Evolutionary conservation across 2,797 vertebrate genomes (phyloP), one percentile per base, ranked within the genome.

Genomic region (Odontamblyopus rebecca): DNA sequence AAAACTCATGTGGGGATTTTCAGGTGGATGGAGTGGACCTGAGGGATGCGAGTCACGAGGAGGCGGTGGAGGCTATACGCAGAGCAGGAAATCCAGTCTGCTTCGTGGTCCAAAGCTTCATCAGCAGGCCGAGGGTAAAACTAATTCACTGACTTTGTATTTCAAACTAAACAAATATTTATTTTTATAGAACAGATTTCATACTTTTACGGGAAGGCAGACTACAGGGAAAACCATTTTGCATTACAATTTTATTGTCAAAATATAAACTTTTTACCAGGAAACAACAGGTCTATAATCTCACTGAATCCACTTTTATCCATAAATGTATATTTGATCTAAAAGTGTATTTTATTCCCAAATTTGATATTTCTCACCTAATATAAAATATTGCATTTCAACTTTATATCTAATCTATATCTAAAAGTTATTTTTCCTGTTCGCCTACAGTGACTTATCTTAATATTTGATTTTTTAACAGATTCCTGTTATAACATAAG

Each of bases 31-130:
- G 96, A 77, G 96, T 93, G 72, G 96, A 99, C 84, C 93, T 99
- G 79, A 94, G 97, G 91, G 98, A 99, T 76, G 97, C 98, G 71
- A 99, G 96, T 90, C 98, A 99, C 0, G 98, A 99, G 83, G 96
- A 99, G 93, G 98, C 98, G 59, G 98, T 99, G 86, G 98, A 99
- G 92, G 98, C 96, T 89, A 99, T 99, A 89, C 96, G 98, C 85
- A 96, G 93, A 87, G 98, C 96, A 82, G 97, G 96, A 76, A 98
- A 96, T 89, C 96, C 98, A 1, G 97, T 99, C 80, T 90, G 96
- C 84, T 99, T 99, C 91, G 86, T 97, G 93, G 97, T 99, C 77
- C 98, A 99, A 93, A 98, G 97, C 91, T 95, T 98, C 83, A 89
- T 97, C 92, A 95, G 93, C 92, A 95, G 93, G 91, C 92, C 95